Conservation (phyloP, 2,113 vertebrate genomes). For the Brachyistius frenatus region DNA sequence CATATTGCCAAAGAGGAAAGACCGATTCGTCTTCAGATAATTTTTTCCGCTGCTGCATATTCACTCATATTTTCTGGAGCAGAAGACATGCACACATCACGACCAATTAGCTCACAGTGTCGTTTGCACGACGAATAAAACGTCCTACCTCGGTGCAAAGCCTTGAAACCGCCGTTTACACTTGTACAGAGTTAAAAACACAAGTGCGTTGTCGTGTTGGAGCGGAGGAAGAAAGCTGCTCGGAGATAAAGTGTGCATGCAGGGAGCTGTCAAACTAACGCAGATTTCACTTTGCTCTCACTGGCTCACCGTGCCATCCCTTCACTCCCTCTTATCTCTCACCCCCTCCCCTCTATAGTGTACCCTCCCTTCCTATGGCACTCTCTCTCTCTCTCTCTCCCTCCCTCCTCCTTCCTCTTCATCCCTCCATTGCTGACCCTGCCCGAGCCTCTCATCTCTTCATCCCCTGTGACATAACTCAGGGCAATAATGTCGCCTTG, state of each 20-base stretch:
- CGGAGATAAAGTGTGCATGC: slow-evolving; percentile 34
- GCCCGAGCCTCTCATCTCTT: slow-evolving; percentile 50
- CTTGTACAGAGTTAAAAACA: not conserved
- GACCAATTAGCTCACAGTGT: not conserved
- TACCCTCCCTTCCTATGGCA: slow-evolving; percentile 41
- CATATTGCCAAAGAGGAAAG: not conserved
- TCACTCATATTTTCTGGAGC: not conserved
- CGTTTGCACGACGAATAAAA: not conserved
- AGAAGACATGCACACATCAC: not conserved
- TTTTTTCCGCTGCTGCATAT: not conserved
- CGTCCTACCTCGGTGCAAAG: slow-evolving; percentile 70
- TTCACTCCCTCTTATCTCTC: slow-evolving; percentile 38
- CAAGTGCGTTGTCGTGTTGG: not conserved
- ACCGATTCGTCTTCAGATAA: not conserved
- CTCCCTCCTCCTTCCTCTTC: slow-evolving; percentile 19
- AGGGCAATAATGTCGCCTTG: slow-evolving; percentile 50
- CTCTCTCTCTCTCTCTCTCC: slow-evolving; percentile 14
- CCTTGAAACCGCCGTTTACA: slow-evolving; percentile 1
- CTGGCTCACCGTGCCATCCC: slow-evolving; percentile 35
- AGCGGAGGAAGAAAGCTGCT: slow-evolving; percentile 17
- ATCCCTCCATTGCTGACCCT: slow-evolving; percentile 35
- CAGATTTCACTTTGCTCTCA: slow-evolving; percentile 60
- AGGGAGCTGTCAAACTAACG: slow-evolving; percentile 71
- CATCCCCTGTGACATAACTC: slow-evolving; percentile 68
- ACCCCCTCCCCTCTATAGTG: slow-evolving; percentile 55